phyloP scores from a whole-genome alignment of 2,888 invertebrate genomes.

The Catocala fraxini region DNA sequence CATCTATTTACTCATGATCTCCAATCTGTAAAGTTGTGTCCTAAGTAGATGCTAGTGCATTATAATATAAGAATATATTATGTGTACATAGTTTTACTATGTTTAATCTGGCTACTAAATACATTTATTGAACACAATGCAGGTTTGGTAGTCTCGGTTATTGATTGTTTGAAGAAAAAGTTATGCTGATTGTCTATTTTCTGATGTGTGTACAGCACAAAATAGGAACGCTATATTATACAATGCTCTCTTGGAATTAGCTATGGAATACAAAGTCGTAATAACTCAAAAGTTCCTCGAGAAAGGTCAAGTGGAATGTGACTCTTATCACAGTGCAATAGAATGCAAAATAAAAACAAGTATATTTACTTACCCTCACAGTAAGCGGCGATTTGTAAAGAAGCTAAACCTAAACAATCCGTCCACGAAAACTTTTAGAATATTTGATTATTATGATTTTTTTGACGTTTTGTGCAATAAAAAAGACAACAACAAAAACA shows the following conservation, averaged over 20 bases:
- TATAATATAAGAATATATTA: slow-evolving; percentile 45
- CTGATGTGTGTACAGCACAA: slow-evolving; percentile 1
- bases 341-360: slow-evolving; percentile 2
- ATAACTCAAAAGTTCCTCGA: neutral
- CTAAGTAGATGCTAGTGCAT: slow-evolving; percentile 36
- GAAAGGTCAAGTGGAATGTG: neutral
- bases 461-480: neutral
- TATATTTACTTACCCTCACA: neutral
- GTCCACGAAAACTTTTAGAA: neutral
- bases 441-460: slow-evolving; percentile 3
- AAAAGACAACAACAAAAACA: neutral
- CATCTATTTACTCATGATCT: slow-evolving; percentile 44
- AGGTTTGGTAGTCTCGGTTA: slow-evolving; percentile 23
- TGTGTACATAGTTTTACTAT: slow-evolving; percentile 41
- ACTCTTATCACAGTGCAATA: neutral
- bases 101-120: slow-evolving; percentile 36
- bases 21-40: slow-evolving; percentile 45
- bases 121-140: slow-evolving; percentile 28
- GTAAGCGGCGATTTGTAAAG: neutral
- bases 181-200: slow-evolving; percentile 3
- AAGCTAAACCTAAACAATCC: neutral
- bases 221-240: neutral
- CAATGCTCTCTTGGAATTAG: neutral
- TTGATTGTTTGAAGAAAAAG: slow-evolving; percentile 5
- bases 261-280: neutral